These are phyloP conservation scores for Anthophora plumipes DNA, from an alignment of 2,888 invertebrate species.

Conservation along the genomic window DNA sequence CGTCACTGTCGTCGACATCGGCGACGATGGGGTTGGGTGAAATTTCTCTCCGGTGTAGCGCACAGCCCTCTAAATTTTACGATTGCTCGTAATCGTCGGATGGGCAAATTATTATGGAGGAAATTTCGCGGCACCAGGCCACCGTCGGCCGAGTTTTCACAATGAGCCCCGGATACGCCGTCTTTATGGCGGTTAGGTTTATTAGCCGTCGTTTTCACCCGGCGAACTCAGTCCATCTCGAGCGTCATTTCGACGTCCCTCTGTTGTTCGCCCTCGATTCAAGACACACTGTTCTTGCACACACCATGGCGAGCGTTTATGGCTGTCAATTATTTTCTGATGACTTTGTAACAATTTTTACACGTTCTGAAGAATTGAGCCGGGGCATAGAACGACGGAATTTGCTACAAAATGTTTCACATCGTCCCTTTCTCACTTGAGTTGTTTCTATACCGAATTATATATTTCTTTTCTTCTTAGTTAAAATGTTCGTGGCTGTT, in stretches of 20 bases:
- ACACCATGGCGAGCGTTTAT: background rate
- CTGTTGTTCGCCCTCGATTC: background rate
- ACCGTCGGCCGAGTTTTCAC: slow-evolving; percentile 68
- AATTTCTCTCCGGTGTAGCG: slow-evolving; percentile 47
- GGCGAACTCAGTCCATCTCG: slow-evolving; percentile 21
- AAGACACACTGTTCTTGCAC: background rate
- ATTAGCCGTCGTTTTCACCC: slow-evolving; percentile 72
- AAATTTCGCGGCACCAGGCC: slow-evolving; percentile 62
- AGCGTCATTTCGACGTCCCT: background rate
- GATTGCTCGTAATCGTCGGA: slow-evolving; percentile 78
- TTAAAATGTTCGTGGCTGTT: no score
- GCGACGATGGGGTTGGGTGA: background rate
- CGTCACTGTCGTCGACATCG: background rate
- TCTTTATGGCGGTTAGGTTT: slow-evolving; percentile 79
- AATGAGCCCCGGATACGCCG: slow-evolving; percentile 68
- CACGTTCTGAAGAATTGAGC: no score
- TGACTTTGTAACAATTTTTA: background rate
- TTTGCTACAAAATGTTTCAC: no score
- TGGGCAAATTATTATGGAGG: slow-evolving; percentile 79
- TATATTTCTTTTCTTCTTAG: no score
- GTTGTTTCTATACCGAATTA: no score
- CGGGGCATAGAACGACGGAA: no score
- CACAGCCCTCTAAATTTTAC: slow-evolving; percentile 77
- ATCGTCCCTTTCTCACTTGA: no score
- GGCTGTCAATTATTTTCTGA: background rate